phyloP scores from a whole-genome alignment of 2,797 vertebrate genomes.

The Pangasius macronema region DNA sequence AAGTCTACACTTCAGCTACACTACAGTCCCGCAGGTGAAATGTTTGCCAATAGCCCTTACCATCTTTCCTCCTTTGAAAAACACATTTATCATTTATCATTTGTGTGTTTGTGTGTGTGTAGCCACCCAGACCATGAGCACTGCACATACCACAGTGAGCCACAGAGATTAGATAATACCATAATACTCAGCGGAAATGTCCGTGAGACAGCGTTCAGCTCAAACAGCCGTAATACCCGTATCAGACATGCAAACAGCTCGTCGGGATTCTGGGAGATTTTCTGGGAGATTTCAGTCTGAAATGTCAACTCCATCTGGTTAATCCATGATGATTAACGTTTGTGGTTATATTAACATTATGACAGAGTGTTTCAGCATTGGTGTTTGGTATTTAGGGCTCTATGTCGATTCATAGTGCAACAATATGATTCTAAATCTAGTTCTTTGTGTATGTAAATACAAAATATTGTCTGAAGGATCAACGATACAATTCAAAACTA shows the following conservation, averaged over 20 bases:
- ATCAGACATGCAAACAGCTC: conserved; percentile 53
- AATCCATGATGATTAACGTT: conserved; percentile 11
- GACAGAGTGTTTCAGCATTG: neutral
- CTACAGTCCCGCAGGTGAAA: conserved; percentile 32
- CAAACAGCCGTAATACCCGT: conserved; percentile 43
- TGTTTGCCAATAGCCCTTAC: conserved; percentile 33
- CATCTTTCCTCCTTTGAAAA: conserved; percentile 33
- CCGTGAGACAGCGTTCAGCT: conserved; percentile 41
- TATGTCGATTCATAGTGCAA: neutral
- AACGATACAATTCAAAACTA: neutral
- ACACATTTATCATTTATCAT: conserved; percentile 22
- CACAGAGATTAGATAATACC: conserved; percentile 56
- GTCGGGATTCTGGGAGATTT: conserved; percentile 31
- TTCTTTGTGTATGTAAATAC: neutral
- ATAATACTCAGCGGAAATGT: conserved; percentile 46
- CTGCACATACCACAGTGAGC: conserved; percentile 47
- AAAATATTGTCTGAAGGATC: neutral
- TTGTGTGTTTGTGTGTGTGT: conserved; percentile 26
- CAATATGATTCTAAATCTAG: neutral
- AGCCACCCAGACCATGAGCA: conserved; percentile 38
- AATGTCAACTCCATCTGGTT: conserved; percentile 2
- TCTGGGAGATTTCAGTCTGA: neutral
- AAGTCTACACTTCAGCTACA: too few species aligned
- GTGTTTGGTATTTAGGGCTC: neutral
- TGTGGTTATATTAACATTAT: conserved; percentile 2